Evolutionary conservation across 2,888 invertebrate genomes (phyloP), one percentile per base, ranked within the genome.

Genomic region (Brassicogethes aeneus): DNA sequence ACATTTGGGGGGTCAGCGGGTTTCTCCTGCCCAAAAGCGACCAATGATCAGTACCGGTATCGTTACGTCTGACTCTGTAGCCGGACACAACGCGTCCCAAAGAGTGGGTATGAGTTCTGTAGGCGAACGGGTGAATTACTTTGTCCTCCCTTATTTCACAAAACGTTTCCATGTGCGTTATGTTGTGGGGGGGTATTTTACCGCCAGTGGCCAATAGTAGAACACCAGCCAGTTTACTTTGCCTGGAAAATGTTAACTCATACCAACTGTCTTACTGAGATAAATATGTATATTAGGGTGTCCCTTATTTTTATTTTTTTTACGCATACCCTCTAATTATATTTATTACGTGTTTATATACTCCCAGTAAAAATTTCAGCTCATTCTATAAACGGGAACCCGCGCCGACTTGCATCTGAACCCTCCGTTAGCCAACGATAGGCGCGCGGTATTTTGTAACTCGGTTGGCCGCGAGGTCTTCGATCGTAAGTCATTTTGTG

Each of bases 1-100:
- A 95, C 93, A 94, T 94, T 71, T 95, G 89, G 0, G 95, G 91
- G 12, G 84, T 77, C 53, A 89, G 74, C 0, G 95, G 95, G 69
- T 92, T 74, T 51, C 85, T 77, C 69, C 87, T 88, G 16, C 95
- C 95, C 37, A 95, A 71, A 40, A 89, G 70, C 3, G 76, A 76
- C 95, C 94, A 95, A 10, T 76, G 66, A 54, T 86, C 81, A 16
- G 75, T 70, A 1, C 72, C 76, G 37, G 62, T 57, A 33, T 69
- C 66, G 52, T 75, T 70, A n/a, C 70, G 60, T 1, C 74, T 68
- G 1, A 90, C 80, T 41, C 77, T 76, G 68, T 88, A 94, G 1
- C 93, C 94, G 0, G 87, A 75, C 0, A 94, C 93, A 1, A 87
- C 80, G 62, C 77, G 79, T 1, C 85, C 85, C 40, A 95, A 75